phyloP scores from a whole-genome alignment of 2,113 vertebrate species.

The Ardeotis arabs region DNA sequence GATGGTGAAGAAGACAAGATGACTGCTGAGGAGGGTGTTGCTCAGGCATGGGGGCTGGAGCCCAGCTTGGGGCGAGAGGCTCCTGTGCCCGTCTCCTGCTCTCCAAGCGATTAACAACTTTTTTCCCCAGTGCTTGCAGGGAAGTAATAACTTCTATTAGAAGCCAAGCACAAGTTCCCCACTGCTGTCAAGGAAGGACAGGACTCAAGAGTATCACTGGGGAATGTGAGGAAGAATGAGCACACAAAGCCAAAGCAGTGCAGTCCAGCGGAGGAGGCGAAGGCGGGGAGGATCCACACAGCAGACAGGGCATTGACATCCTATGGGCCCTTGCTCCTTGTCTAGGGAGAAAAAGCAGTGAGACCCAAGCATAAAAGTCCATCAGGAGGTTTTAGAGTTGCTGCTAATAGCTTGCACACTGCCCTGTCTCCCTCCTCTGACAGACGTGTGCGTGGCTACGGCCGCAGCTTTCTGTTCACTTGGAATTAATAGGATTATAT shows the following conservation, averaged over 20 bases:
- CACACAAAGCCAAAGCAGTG: background rate
- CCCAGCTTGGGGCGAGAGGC: rapidly evolving
- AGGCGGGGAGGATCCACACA: background rate
- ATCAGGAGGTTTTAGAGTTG: background rate
- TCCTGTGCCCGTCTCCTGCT: background rate
- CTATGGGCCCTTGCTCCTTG: background rate
- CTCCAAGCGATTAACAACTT: background rate
- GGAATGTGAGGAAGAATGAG: background rate
- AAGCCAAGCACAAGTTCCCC: background rate
- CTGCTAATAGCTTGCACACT: background rate
- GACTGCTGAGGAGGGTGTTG: background rate
- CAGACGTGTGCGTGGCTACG: background rate
- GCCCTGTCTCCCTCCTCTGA: background rate
- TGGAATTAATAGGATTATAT: conserved; percentile 48
- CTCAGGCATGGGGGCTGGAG: background rate
- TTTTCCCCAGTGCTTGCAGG: background rate
- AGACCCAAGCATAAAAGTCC: background rate
- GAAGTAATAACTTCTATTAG: background rate
- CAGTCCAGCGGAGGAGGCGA: background rate
- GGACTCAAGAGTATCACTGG: background rate
- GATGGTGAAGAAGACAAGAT: background rate
- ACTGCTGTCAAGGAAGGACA: background rate
- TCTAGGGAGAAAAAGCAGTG: background rate
- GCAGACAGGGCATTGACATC: background rate
- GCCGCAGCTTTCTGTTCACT: conserved; percentile 6